Base-by-base conservation (phyloP, 2,113 vertebrate genomes). In the Sinocyclocheilus grahami region DNA sequence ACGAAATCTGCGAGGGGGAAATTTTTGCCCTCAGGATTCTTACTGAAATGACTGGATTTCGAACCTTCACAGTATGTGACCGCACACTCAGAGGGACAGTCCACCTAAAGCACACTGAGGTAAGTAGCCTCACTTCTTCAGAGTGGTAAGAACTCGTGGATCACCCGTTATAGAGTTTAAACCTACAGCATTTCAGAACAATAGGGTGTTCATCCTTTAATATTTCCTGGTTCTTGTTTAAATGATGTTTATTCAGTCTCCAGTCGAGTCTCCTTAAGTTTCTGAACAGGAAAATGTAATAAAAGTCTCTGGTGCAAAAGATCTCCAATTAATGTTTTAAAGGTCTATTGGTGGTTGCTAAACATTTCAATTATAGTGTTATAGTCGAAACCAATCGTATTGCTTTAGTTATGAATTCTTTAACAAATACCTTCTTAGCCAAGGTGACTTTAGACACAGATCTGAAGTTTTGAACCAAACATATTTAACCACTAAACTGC, bases 231-330 rank as follows among this genome's bases (percentile, higher is more conserved):
- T 88, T 86, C 82, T 85, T 18, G 48, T 88, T 92, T 85, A 69
- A 92, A 88, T 91, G 91, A 85, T 83, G 83, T 85, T 86, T 89
- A 85, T 82, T 91, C 80, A n/a, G 79, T 86, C 74, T 80, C 74
- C 11, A 72, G 53, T 80, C 20, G 63, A 86, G 88, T 33, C 89
- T 87, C 81, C 92, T 91, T 92, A 92, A 93, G 85, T 81, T 10
- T 83, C 92, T 91, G 91, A 9, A 39, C 89, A 87, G 91, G 92
- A 93, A 92, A 82, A 78, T 88, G 85, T 86, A 85, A 90, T 85
- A 84, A 90, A 90, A 14, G 89, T 91, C 90, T 92, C 90, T 63
- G 39, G 86, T 89, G 84, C 27, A 63, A 63, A 89, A 87, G 69
- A 86, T 90, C 72, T 75, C 83, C 72, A 77, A 62, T 80, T 27